Conservation (phyloP, 1,140 invertebrate species). For the Rhizoglyphus robini region DNA sequence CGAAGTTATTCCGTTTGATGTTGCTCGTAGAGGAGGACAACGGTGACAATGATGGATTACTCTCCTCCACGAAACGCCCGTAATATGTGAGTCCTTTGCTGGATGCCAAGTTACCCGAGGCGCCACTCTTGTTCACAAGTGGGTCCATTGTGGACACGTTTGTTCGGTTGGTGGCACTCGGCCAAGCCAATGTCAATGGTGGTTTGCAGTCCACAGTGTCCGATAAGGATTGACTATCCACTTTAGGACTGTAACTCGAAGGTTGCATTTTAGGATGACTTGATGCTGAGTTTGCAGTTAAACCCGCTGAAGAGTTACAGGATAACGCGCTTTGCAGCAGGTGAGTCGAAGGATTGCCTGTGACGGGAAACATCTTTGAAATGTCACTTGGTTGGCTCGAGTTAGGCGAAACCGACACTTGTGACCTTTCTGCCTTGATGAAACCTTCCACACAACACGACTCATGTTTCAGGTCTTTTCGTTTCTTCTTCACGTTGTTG, state of each 20-base stretch:
- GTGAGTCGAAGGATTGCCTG: not conserved
- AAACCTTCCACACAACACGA: not conserved
- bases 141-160: too few species aligned
- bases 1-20: not conserved
- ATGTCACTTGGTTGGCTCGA: not conserved
- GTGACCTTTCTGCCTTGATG: not conserved
- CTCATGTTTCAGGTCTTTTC: not conserved
- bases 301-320: not conserved
- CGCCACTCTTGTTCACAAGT: too few species aligned
- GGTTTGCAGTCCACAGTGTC: not conserved
- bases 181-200: not conserved
- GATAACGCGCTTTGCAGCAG: conserved; percentile 1
- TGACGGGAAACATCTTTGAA: not conserved
- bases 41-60: not conserved
- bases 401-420: not conserved
- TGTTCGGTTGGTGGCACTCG: not conserved
- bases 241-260: not conserved
- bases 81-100: too few species aligned
- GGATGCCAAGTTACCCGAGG: too few species aligned
- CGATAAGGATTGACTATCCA: not conserved
- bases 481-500: not conserved
- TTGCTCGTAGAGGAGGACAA: conserved; percentile 3
- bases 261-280: not conserved
- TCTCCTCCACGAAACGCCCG: not conserved
- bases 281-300: not conserved